Conservation (phyloP, 2,888 invertebrate genomes). For the Torymus tubicola region DNA sequence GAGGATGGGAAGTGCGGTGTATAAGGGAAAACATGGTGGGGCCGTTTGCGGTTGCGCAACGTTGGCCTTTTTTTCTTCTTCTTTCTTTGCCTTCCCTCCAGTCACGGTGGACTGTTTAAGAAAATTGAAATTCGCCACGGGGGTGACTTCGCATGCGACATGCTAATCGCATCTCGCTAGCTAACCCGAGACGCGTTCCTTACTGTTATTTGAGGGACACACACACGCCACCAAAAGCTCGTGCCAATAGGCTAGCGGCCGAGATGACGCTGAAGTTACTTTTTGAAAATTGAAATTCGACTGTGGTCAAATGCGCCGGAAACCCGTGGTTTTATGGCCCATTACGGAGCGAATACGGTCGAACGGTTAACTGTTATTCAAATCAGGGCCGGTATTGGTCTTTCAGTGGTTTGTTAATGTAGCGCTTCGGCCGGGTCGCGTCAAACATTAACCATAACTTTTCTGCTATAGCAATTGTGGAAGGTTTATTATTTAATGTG, state of each 20-base stretch:
- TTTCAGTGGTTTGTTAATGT: too few species aligned
- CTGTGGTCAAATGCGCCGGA: neutral
- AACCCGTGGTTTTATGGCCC: neutral
- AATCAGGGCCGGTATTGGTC: too few species aligned
- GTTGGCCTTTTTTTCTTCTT: neutral
- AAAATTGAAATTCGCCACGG: slow-evolving; percentile 18
- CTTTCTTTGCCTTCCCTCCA: neutral
- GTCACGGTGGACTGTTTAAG: slow-evolving; percentile 27
- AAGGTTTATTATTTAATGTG: too few species aligned
- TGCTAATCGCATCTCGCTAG: slow-evolving; percentile 3
- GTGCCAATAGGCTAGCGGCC: neutral
- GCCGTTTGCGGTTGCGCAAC: too few species aligned
- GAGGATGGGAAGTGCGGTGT: too few species aligned
- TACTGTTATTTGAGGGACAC: neutral
- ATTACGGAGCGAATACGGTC: neutral
- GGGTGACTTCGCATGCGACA: neutral
- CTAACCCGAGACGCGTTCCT: neutral
- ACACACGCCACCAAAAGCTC: neutral
- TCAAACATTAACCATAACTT: too few species aligned
- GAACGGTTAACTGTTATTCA: too few species aligned
- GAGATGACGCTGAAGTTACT: neutral
- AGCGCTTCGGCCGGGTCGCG: too few species aligned
- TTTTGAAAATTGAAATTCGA: slow-evolving; percentile 9
- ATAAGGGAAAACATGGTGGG: too few species aligned
- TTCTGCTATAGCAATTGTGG: too few species aligned